Percentiles rank a stretch among this genome's conserved stretches.
Evolutionary conservation across 2,113 vertebrate species (phyloP).

Genomic region (Chelonoidis abingdonii): DNA sequence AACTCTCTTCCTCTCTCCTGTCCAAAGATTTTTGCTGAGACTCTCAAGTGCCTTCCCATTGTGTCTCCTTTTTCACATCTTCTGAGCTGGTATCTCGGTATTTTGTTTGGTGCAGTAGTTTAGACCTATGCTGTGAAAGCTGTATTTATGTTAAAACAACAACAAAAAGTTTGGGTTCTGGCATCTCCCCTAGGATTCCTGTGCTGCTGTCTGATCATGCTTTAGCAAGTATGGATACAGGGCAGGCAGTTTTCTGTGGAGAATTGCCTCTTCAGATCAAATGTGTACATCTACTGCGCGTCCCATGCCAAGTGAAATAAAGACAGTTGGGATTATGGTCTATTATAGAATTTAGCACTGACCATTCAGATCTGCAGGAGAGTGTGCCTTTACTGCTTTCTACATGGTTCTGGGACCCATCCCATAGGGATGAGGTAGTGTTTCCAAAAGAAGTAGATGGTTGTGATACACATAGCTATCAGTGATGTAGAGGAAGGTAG

Average conservation of each 20-base stretch:
- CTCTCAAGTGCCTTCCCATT: neutral
- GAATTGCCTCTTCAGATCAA: neutral
- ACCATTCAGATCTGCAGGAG: neutral
- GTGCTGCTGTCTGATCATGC: neutral
- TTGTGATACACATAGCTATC: too few relatives aligned
- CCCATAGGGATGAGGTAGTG: neutral
- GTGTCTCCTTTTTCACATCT: neutral
- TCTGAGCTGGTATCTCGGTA: neutral
- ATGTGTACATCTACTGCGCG: neutral
- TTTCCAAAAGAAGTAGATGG: neutral
- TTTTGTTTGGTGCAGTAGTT: slow-evolving; percentile 18
- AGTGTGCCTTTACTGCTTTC: neutral
- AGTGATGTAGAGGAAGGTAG: too few relatives aligned
- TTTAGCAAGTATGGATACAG: neutral
- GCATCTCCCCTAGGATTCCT: neutral
- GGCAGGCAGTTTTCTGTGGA: neutral
- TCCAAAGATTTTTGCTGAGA: neutral
- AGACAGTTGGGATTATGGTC: neutral
- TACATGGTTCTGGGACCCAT: neutral
- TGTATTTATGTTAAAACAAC: neutral
- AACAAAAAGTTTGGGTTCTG: neutral
- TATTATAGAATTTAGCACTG: neutral
- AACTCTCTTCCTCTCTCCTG: neutral
- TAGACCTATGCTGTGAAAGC: neutral
- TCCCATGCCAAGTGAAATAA: neutral